A percentile compares a stretch with the other conserved stretches of the same genome.
phyloP scores from a whole-genome alignment of 2,797 vertebrate species.

The Dicrostonyx torquatus region DNA sequence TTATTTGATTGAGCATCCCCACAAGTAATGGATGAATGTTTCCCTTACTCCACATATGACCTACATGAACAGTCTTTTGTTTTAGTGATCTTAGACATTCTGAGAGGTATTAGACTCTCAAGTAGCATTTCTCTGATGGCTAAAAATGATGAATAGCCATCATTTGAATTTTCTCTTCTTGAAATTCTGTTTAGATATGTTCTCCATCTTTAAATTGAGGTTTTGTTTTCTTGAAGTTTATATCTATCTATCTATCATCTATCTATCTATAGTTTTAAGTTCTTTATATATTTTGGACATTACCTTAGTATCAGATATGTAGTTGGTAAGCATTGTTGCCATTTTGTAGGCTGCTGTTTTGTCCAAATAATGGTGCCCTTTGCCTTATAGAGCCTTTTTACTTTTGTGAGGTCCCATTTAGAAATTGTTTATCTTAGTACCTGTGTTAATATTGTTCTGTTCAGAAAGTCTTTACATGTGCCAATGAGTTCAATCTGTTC shows the following conservation, averaged over 20 bases:
- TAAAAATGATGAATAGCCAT: too few species aligned
- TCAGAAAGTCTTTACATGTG: background rate
- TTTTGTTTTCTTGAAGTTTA: too few species aligned
- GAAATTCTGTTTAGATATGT: too few species aligned
- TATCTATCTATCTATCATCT: too few species aligned
- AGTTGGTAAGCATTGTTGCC: background rate
- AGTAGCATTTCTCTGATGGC: background rate
- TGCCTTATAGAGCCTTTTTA: background rate
- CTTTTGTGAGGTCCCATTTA: background rate
- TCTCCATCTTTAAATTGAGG: too few species aligned
- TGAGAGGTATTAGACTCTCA: background rate
- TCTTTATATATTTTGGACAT: background rate
- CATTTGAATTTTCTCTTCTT: too few species aligned
- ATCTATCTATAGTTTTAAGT: background rate
- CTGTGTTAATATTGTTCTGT: background rate
- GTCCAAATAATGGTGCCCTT: background rate
- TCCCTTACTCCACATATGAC: background rate
- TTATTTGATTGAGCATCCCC: background rate
- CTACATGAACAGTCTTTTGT: background rate
- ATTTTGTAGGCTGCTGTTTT: background rate
- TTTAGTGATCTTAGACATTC: background rate
- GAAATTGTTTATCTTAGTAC: too few species aligned
- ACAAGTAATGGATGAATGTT: background rate
- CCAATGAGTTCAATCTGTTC: background rate
- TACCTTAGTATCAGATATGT: background rate